These are phyloP conservation scores for Crocodylus rhombifer DNA, from an alignment of 2,797 vertebrate genomes.

Conservation along the genomic window DNA sequence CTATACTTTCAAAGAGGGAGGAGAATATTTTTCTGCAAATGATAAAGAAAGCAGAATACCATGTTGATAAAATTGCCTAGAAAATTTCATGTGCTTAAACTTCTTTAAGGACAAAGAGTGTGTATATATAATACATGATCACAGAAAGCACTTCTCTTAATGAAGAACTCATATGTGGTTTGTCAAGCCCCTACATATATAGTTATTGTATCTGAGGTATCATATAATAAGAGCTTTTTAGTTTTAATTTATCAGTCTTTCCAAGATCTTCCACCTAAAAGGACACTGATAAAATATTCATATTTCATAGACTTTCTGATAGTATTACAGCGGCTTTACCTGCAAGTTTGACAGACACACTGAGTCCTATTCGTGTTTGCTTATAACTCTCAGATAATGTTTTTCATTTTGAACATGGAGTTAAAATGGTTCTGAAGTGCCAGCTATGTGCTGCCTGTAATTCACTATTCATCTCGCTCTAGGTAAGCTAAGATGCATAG, in stretches of 20 bases:
- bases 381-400: background rate
- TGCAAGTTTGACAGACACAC: background rate
- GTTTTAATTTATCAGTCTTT: constrained; percentile 16
- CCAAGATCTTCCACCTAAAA: background rate
- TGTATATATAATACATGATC: background rate
- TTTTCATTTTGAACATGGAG: background rate
- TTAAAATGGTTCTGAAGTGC: background rate
- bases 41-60: background rate
- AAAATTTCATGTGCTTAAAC: background rate
- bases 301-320: background rate
- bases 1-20: background rate
- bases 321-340: background rate
- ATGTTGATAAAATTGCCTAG: background rate
- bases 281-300: background rate
- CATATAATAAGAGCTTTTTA: background rate
- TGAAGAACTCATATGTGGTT: background rate
- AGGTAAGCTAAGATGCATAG: background rate
- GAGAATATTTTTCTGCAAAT: background rate
- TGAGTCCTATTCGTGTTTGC: background rate
- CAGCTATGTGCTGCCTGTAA: background rate
- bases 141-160: background rate
- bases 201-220: background rate
- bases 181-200: background rate
- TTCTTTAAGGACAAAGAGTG: background rate
- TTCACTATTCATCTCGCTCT: constrained; percentile 24